phyloP scores from a whole-genome alignment of 2,888 invertebrate genomes.

The Meiosimyza platycephala region DNA sequence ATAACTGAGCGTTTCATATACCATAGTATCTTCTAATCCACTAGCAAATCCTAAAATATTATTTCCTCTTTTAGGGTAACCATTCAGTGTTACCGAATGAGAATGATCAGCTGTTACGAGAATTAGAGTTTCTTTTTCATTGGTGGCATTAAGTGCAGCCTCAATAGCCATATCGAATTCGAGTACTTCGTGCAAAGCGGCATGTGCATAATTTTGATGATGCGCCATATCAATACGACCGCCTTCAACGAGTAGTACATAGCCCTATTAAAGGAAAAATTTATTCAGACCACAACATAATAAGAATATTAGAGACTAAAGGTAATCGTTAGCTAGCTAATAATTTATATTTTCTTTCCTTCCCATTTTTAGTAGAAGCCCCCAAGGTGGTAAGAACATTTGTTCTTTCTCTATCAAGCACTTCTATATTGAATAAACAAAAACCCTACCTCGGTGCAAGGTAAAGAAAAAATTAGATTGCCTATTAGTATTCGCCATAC shows the following conservation, averaged over 20 bases:
- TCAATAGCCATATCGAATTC: slow-evolving; percentile 75
- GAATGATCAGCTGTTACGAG: slow-evolving; percentile 77
- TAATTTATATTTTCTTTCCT: too few species aligned
- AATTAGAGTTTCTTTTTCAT: slow-evolving; percentile 73
- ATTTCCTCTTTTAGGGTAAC: slow-evolving; percentile 72
- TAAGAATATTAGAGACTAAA: too few species aligned
- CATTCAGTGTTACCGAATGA: slow-evolving; percentile 73
- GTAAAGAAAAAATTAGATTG: too few species aligned
- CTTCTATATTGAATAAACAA: too few species aligned
- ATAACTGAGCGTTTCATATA: slow-evolving; percentile 74
- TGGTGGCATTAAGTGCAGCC: slow-evolving; percentile 68
- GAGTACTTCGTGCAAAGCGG: slow-evolving; percentile 74
- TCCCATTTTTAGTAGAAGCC: too few species aligned
- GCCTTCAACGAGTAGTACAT: slow-evolving; percentile 72
- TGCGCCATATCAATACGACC: slow-evolving; percentile 75
- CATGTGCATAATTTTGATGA: slow-evolving; percentile 72
- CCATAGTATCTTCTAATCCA: slow-evolving; percentile 51
- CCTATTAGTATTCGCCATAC: too few species aligned
- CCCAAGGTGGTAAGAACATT: too few species aligned
- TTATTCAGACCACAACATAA: too few species aligned
- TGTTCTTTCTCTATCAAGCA: too few species aligned
- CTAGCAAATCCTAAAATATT: slow-evolving; percentile 70
- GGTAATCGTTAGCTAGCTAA: too few species aligned
- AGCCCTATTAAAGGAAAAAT: slow-evolving; percentile 65
- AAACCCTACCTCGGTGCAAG: too few species aligned